These are phyloP conservation scores for Steatocranus sp. DNA, from an alignment of 2,797 vertebrate species.

Conservation along the genomic window DNA sequence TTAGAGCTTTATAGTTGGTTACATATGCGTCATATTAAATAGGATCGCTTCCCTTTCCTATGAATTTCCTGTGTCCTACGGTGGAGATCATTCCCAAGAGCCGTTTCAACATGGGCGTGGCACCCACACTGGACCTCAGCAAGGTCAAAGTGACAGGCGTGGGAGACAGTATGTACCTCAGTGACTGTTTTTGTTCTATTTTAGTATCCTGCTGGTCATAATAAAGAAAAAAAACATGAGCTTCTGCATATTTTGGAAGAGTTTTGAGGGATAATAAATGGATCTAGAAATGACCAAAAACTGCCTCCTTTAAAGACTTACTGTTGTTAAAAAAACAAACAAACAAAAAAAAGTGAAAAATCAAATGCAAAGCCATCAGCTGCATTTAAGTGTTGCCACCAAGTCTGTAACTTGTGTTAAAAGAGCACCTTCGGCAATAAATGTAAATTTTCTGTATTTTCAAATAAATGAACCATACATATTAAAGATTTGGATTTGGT, in stretches of 20 bases:
- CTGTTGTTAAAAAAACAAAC: rapidly evolving
- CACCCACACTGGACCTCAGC: background rate
- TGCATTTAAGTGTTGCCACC: background rate
- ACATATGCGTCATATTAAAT: background rate
- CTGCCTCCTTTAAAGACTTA: background rate
- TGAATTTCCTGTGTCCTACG: background rate
- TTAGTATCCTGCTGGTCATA: background rate
- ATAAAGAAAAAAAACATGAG: background rate
- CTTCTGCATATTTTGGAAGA: background rate
- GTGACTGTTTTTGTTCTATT: background rate
- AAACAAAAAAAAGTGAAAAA: background rate
- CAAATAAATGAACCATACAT: background rate
- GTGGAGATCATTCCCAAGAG: background rate
- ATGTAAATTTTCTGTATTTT: background rate
- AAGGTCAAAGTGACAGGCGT: background rate
- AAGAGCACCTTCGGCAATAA: background rate
- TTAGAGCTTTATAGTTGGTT: background rate
- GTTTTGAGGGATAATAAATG: background rate
- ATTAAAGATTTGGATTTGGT: background rate
- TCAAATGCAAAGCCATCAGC: background rate
- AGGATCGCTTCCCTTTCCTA: background rate
- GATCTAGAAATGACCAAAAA: background rate
- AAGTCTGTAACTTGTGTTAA: background rate
- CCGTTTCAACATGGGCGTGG: background rate
- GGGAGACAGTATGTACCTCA: background rate